Evolutionary conservation across 2,888 invertebrate genomes (phyloP).

Genomic region (Sipha maydis): DNA sequence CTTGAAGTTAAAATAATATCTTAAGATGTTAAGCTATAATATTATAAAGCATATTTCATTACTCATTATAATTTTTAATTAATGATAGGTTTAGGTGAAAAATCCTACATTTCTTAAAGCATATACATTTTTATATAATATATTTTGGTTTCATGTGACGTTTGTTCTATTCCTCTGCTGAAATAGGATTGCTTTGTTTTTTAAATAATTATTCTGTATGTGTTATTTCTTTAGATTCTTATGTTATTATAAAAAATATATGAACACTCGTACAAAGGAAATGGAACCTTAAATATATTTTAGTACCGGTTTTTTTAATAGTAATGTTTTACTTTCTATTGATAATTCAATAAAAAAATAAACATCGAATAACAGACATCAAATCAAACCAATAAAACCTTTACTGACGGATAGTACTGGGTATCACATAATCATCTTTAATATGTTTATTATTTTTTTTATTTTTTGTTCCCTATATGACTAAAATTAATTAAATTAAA

Average conservation of each 20-base stretch:
- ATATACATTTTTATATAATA: too few relatives aligned
- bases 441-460: neutral
- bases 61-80: too few relatives aligned
- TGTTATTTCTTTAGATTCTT: neutral
- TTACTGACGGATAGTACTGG: neutral
- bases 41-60: too few relatives aligned
- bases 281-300: constrained; percentile 28
- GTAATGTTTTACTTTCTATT: constrained; percentile 33
- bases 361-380: constrained; percentile 21
- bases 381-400: constrained; percentile 12
- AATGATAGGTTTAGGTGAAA: too few relatives aligned
- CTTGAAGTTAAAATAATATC: too few relatives aligned
- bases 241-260: neutral
- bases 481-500: neutral
- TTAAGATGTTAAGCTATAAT: too few relatives aligned
- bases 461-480: neutral
- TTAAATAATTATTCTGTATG: neutral
- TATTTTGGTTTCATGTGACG: too few relatives aligned
- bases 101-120: too few relatives aligned
- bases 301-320: constrained; percentile 12
- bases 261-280: neutral
- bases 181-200: too few relatives aligned
- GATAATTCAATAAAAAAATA: constrained; percentile 12
- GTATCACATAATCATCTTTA: neutral
- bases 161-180: too few relatives aligned